Percentiles rank a stretch among this genome's conserved stretches.
phyloP scores from a whole-genome alignment of 1,140 invertebrate species.

The Drosophila persimilis region DNA sequence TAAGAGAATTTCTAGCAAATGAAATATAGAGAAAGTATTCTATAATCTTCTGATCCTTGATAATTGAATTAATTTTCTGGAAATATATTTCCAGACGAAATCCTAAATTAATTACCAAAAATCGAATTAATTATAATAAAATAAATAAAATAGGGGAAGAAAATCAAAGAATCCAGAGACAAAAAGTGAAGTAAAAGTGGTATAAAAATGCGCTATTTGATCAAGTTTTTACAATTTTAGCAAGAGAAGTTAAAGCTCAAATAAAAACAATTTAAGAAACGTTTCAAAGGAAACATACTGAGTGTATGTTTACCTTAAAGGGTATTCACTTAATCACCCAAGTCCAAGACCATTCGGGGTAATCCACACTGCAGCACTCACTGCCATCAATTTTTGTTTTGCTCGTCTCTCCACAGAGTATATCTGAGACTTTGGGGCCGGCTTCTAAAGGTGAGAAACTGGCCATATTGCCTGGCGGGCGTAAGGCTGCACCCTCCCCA shows the following conservation, averaged over 20 bases:
- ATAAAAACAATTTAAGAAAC: not conserved
- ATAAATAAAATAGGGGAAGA: no score
- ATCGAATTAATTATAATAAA: no score
- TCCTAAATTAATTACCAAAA: no score
- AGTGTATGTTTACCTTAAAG: not conserved
- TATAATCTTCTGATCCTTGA: no score
- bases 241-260: no score
- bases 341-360: not conserved
- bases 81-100: no score
- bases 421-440: conserved; percentile 67
- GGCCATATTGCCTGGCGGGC: conserved; percentile 73
- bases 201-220: not conserved
- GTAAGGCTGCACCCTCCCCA: conserved; percentile 63
- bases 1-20: no score
- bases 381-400: conserved; percentile 55
- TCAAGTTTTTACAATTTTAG: not conserved
- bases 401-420: conserved; percentile 33
- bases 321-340: conserved; percentile 15
- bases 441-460: conserved; percentile 78
- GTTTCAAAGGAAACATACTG: no score
- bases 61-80: no score
- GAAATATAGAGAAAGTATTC: no score
- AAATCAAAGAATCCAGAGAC: no score
- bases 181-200: no score
- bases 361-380: conserved; percentile 20